Base-by-base conservation (phyloP, 2,888 invertebrate genomes). In the Leucoptera coffeella region DNA sequence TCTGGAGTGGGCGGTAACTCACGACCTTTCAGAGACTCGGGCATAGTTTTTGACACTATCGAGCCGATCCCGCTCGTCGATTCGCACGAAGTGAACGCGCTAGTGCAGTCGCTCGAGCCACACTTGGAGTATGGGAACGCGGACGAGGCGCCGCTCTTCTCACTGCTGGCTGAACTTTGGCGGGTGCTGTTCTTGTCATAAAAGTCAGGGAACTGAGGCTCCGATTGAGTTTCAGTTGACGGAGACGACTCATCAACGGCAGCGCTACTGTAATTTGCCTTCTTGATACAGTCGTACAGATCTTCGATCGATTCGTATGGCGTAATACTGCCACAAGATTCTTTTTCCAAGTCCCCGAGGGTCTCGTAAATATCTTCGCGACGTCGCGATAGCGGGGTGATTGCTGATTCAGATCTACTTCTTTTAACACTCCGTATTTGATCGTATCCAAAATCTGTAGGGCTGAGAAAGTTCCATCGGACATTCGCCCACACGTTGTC, bases 231-330 rank as follows among this genome's bases (percentile, higher is more conserved):
- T 31, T 61, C 65, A 2, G 60, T 56, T 2, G 65, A 62, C 2
- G 67, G 65, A 11, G 64, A 60, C 2, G 64, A 64, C 35, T 67
- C 64, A 20, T 59, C 61, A 8, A 41, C 55, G 4, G 50, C 56
- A 4, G 54, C 50, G 32, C 56, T 65, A 10, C 46, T 50, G 30
- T 65, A 67, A 4, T 57, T 54, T n/a, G 57, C 43, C 34, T 69
- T 71, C 35, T 71, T 71, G 13, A 71, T 71, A 36, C 71, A 69
- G 29, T 71, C 69, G 32, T 71, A 71, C 15, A 71, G 40, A 38
- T 71, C 71, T 43, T 71, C 71, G 31, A 71, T 71, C 1, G 71
- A 71, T 40, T 71, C 71, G 30, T 71, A 71, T 1, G 71, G 71
- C 9, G 71, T 71, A 32, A 69, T 59, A 34, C 67, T 65, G 12